Evolutionary conservation across 2,888 invertebrate species (phyloP).

Genomic region (Dione juno): DNA sequence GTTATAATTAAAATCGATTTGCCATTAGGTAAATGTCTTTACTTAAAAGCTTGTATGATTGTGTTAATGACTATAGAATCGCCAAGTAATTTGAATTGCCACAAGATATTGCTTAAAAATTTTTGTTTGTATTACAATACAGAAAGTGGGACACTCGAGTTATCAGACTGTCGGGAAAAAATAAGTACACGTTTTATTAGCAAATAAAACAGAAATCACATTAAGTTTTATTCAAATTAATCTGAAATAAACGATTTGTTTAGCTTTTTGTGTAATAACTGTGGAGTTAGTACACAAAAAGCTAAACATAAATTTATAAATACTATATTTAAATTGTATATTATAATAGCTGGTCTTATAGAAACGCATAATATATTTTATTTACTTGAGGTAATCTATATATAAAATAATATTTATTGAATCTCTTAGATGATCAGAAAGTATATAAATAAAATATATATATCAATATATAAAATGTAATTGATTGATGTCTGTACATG

Average conservation of each 20-base stretch:
- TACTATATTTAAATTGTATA: too few species aligned
- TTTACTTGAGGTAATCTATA: too few species aligned
- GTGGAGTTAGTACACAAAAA: too few species aligned
- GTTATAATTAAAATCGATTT: background rate
- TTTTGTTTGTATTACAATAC: constrained; percentile 20
- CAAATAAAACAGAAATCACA: constrained; percentile 19
- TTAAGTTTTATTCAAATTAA: constrained; percentile 14
- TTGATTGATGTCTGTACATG: too few species aligned
- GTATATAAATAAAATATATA: too few species aligned
- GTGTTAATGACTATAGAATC: constrained; percentile 9
- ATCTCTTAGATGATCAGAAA: too few species aligned
- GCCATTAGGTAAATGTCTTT: background rate
- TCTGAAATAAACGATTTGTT: background rate
- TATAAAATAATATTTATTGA: too few species aligned
- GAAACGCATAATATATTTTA: too few species aligned
- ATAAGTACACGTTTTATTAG: constrained; percentile 30
- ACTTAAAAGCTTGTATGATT: constrained; percentile 2
- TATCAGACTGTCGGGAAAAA: constrained; percentile 16
- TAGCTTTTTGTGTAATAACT: too few species aligned
- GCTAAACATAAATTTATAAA: too few species aligned
- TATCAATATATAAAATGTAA: too few species aligned
- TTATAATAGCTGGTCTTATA: too few species aligned
- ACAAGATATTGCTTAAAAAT: constrained; percentile 20
- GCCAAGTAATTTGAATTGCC: background rate
- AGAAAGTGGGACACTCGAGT: constrained; percentile 27